Evolutionary conservation across 1,140 invertebrate species (phyloP), one percentile per base, ranked within the genome.

Genomic region (Rhyacophila brunnea): DNA sequence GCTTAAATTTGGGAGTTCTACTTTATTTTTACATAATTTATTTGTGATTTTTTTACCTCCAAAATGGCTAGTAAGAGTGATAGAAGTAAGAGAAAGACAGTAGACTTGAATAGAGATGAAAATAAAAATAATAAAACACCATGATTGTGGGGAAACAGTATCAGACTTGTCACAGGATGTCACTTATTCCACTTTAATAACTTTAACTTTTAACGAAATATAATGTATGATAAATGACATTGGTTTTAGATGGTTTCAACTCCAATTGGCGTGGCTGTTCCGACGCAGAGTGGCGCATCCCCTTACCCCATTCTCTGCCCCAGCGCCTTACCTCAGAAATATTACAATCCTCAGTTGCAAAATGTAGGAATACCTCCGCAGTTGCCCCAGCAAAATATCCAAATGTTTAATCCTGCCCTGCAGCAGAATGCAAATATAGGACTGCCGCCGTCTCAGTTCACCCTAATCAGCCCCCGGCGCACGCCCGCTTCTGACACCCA

Each of bases 241-340:
- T 17, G 13, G 15, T 72, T 74, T 7, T 74, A 83, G 81, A 81
- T 83, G 77, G 75, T 82, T 44, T 83, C 81, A n/a, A 83, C 82
- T n/a, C 80, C 81, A 7, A 83, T 84, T 38, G 81, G 81, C 3
- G 74, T 80, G 58, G 72, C 75, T 6, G 64, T 64, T 20, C 66
- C 71, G 2, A 70, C 71, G 60, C 68, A 69, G 17, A 71, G 62
- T 44, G 51, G 20, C 7, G 19, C 28, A 38, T 57, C 43, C 50
- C 58, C 52, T 28, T 60, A 40, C 60, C 63, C 73, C 28, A 69
- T 72, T 2, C 60, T 73, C 17, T 71, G 68, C 56, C 70, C 70
- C 13, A 63, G 60, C 51, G 57, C 65, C 49, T n/a, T 57, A 53
- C 67, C 56, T 32, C 64, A 42, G 28, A 62, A 57, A 46, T 61